These are phyloP conservation scores for Turnix velox DNA, from an alignment of 2,113 vertebrate genomes.

Conservation along the genomic window DNA sequence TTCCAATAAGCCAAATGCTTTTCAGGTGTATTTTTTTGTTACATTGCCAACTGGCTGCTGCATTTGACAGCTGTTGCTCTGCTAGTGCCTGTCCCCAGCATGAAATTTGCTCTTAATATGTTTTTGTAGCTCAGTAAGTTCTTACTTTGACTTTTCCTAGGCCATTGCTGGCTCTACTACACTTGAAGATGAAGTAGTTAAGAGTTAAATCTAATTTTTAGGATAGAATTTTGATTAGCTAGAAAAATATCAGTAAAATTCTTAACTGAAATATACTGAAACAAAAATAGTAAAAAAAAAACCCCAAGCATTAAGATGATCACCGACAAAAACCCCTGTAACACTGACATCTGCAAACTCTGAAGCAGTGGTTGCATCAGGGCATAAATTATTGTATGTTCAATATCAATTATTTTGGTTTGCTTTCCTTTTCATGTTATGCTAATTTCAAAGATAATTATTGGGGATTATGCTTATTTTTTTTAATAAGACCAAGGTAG, in stretches of 20 bases:
- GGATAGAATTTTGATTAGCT: not conserved
- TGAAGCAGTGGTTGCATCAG: not conserved
- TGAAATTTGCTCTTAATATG: not conserved
- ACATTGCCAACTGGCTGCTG: not conserved
- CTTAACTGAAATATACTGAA: not conserved
- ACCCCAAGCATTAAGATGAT: accelerated
- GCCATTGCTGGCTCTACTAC: not conserved
- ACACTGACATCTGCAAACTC: not conserved
- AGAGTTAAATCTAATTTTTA: not conserved
- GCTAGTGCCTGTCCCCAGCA: not conserved
- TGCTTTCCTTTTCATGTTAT: not conserved
- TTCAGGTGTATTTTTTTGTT: not conserved
- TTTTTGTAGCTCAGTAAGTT: not conserved
- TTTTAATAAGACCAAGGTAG: not conserved
- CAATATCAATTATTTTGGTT: not conserved
- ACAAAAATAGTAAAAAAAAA: not conserved
- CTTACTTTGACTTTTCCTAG: not conserved
- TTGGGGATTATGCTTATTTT: too few relatives aligned
- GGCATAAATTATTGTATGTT: not conserved
- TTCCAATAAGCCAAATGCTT: not conserved
- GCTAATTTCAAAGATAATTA: not conserved
- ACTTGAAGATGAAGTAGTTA: not conserved
- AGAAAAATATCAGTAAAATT: not conserved
- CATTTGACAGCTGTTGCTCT: not conserved
- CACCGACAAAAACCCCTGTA: accelerated